These are phyloP conservation scores for Campylomormyrus tamandua DNA, from an alignment of 2,113 vertebrate genomes.

Conservation along the genomic window DNA sequence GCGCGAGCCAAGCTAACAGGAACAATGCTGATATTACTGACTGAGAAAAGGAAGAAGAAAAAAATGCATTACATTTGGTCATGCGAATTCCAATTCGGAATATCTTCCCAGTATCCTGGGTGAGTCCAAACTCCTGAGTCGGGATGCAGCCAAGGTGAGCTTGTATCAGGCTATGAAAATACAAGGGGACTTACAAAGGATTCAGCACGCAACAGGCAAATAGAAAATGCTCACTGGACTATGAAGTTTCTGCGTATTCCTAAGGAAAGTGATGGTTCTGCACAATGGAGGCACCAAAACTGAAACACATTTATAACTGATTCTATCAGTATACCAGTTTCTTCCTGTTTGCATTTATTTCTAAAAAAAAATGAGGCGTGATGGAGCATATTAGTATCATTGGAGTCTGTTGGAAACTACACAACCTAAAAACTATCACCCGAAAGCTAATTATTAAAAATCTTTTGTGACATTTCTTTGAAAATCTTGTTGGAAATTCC, in stretches of 20 bases:
- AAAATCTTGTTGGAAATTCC: neutral
- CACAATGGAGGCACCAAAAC: neutral
- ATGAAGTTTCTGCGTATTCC: neutral
- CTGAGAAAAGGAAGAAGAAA: neutral
- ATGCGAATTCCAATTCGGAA: conserved; percentile 85
- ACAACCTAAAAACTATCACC: neutral
- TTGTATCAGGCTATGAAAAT: conserved; percentile 81
- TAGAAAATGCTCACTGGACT: neutral
- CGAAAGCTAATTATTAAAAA: neutral
- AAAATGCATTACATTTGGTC: conserved; percentile 72
- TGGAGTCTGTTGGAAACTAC: neutral
- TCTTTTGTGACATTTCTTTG: neutral
- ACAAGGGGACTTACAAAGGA: neutral
- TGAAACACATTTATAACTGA: neutral
- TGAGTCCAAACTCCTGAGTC: conserved; percentile 89
- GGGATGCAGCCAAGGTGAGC: conserved; percentile 87
- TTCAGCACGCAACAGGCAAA: neutral
- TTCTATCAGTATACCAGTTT: neutral
- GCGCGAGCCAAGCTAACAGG: neutral
- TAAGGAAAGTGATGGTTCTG: neutral
- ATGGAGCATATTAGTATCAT: neutral
- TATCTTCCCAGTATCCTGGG: conserved; percentile 86
- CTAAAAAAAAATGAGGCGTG: neutral
- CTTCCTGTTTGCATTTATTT: neutral
- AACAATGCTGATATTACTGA: neutral